Base-by-base conservation (phyloP, 2,888 invertebrate species). In the Anthoptus insignis region DNA sequence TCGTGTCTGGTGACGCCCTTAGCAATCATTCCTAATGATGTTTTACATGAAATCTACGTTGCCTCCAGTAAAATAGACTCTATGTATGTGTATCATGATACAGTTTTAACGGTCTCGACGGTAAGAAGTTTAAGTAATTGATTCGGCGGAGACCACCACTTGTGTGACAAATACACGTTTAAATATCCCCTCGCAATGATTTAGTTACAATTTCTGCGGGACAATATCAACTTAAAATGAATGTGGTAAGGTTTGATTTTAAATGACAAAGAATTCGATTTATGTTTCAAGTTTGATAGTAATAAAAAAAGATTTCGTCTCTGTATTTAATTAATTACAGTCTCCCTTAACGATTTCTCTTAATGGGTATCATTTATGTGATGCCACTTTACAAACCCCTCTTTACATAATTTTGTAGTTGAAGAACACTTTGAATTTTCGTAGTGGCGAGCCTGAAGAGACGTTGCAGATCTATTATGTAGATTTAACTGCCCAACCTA, bases 1-100 rank as follows among this genome's bases (percentile, higher is more conserved):
- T 56, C 63, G 56, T 56, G 63, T 56, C 63, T 63, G 56, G 56
- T 19, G 56, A 56, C 56, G 63, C 63, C 56, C 63, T 54, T 63
- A 57, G 21, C 56, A 27, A 63, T 63, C 47, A 27, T 27, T 49
- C 49, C 21, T 63, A 63, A 63, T 63, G 63, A 63, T 56, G 37
- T 63, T 57, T 63, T 50, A 56, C 49, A 56, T 19, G 6, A 50
- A 56, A 49, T 29, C 29, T 8, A 50, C 27, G 19, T 27, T 5
- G 1, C 14, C 8, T 7, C 16, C 9, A 21, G 39, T 2, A 27
- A 29, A 29, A 49, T 39, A 14, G 11, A 19, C 56, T 50, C 39
- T 49, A 50, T 39, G 0, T 21, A 29, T 5, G 29, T 6, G 39
- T 29, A 8, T 29, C 47, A 63, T 39, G 56, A 39, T 57, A 16